Conservation (phyloP, 2,797 vertebrate species). For the Centroberyx gerrardi region DNA sequence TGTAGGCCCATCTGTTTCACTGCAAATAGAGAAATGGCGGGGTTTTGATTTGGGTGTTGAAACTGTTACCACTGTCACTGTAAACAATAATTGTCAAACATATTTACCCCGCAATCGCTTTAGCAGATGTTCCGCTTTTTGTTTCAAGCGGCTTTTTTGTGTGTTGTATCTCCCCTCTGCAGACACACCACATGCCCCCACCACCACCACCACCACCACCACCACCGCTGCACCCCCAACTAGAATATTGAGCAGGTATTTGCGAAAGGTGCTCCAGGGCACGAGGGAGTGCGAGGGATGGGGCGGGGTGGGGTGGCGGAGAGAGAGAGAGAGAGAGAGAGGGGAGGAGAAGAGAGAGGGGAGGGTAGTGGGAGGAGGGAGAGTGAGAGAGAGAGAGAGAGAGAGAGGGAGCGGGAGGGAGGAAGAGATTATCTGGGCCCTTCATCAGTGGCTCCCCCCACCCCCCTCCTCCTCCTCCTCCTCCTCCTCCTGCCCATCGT, state of each 20-base stretch:
- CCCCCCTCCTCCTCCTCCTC: conserved; percentile 62
- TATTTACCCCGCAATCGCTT: conserved; percentile 92
- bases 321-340: conserved; percentile 52
- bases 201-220: conserved; percentile 41
- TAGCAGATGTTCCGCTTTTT: conserved; percentile 93
- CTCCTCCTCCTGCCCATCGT: conserved; percentile 74
- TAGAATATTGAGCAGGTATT: conserved; percentile 93
- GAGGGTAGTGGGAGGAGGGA: not conserved
- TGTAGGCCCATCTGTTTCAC: conserved; percentile 91
- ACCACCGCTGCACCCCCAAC: conserved; percentile 72
- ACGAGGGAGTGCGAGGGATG: conserved; percentile 76
- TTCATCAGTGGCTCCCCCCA: conserved; percentile 84
- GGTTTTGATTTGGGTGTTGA: conserved; percentile 86
- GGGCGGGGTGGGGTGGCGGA: conserved; percentile 60
- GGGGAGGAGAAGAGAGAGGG: conserved; percentile 13
- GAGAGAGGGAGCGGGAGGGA: conserved; percentile 60
- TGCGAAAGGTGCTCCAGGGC: conserved; percentile 89
- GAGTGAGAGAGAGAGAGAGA: conserved; percentile 28
- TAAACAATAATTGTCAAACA: conserved; percentile 94
- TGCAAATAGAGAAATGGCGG: conserved; percentile 88
- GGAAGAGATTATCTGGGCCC: conserved; percentile 89
- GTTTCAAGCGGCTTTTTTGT: conserved; percentile 86
- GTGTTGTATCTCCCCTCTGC: conserved; percentile 87
- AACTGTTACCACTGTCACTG: conserved; percentile 93
- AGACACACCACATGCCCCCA: conserved; percentile 83